These are phyloP conservation scores for Pollimyrus isidori DNA, from an alignment of 2,113 vertebrate genomes.

Conservation along the genomic window DNA sequence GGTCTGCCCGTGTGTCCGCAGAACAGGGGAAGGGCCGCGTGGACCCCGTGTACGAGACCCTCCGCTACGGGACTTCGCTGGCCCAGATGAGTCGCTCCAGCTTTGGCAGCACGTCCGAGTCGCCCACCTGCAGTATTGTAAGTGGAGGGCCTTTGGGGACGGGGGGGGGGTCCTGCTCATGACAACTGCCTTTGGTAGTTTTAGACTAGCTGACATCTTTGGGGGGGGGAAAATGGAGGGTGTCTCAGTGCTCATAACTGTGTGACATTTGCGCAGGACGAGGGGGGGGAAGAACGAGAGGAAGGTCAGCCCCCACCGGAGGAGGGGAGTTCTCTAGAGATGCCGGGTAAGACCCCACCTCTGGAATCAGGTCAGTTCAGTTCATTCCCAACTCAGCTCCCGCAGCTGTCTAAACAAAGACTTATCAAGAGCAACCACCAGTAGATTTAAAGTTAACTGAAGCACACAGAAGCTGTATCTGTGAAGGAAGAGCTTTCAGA, in stretches of 20 bases:
- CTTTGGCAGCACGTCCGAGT: constrained; percentile 81
- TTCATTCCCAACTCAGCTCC: background rate
- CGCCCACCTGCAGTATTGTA: constrained; percentile 80
- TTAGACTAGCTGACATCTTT: background rate
- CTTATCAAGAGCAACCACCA: background rate
- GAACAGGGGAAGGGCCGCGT: constrained; percentile 53
- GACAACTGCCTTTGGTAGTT: background rate
- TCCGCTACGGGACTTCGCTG: constrained; percentile 82
- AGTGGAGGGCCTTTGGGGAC: constrained; percentile 18
- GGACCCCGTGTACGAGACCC: constrained; percentile 79
- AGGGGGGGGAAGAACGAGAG: constrained; percentile 65
- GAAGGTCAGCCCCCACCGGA: constrained; percentile 55
- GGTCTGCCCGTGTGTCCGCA: constrained; percentile 38
- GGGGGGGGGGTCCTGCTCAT: background rate
- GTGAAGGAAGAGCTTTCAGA: background rate
- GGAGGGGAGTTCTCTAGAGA: background rate
- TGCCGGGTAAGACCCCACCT: background rate
- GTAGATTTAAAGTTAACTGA: background rate
- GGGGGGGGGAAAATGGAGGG: background rate
- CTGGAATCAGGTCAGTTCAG: background rate
- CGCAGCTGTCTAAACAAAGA: background rate
- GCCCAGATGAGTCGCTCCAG: constrained; percentile 78
- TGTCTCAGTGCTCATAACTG: background rate
- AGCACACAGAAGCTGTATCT: background rate
- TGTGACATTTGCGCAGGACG: constrained; percentile 49